Evolutionary conservation across 1,140 invertebrate species (phyloP).

Genomic region (Glossosoma conforme): DNA sequence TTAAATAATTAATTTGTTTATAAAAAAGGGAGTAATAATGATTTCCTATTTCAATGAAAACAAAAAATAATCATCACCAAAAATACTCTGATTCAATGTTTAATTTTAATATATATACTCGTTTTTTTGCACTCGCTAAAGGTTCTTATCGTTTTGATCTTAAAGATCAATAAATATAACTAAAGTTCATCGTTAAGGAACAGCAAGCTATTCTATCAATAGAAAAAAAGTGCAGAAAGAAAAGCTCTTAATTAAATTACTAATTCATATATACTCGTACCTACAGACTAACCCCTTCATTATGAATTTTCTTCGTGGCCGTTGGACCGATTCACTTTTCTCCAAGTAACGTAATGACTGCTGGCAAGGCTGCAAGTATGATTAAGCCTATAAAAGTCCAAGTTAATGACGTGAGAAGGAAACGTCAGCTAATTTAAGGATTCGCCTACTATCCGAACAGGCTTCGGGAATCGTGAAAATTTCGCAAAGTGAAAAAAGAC

Average conservation of each 20-base stretch:
- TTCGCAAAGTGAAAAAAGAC: too few species aligned
- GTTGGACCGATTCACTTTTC: conserved; percentile 1
- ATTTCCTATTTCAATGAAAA: too few species aligned
- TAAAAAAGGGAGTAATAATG: too few species aligned
- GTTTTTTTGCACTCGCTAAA: too few species aligned
- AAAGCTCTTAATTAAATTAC: conserved; percentile 13
- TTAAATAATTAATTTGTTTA: too few species aligned
- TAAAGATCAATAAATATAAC: too few species aligned
- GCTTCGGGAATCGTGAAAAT: too few species aligned
- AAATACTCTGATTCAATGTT: too few species aligned
- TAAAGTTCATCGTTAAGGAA: not conserved
- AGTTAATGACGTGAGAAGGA: conserved; percentile 26
- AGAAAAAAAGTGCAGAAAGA: conserved; percentile 6
- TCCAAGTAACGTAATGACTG: conserved; percentile 13
- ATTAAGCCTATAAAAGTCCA: conserved; percentile 28
- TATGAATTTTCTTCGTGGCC: not conserved
- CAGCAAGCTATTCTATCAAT: not conserved
- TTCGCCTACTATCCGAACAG: conserved; percentile 15
- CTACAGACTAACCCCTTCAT: conserved; percentile 8
- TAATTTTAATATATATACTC: too few species aligned
- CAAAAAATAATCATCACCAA: too few species aligned
- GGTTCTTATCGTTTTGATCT: too few species aligned
- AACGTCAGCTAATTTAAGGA: conserved; percentile 27
- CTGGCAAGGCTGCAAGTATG: conserved; percentile 22
- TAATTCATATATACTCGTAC: conserved; percentile 8